Evolutionary conservation across 1,140 invertebrate genomes (phyloP).

Genomic region (Phthorimaea operculella): DNA sequence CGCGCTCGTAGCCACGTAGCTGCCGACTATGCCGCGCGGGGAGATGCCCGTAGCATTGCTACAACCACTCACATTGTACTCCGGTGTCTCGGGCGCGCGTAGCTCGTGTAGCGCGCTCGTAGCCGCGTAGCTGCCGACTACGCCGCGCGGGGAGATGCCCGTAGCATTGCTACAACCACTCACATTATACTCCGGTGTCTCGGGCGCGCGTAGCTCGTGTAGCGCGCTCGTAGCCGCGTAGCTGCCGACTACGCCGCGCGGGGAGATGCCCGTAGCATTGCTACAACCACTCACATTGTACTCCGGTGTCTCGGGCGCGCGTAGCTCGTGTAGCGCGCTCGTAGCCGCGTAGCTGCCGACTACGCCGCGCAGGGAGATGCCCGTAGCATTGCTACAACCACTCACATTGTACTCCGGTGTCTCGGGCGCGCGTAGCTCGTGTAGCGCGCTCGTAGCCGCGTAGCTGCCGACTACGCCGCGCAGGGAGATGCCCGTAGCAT

Average conservation of each 20-base stretch:
- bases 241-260: constrained; percentile 38
- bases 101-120: constrained; percentile 1
- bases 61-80: no score
- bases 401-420: no score
- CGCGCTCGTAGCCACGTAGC: no score
- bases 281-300: no score
- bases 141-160: no score
- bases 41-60: no score
- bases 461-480: constrained; percentile 45
- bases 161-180: no score
- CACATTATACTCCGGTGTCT: no score
- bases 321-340: constrained; percentile 21
- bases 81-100: no score
- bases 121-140: no score
- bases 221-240: constrained; percentile 25
- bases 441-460: constrained; percentile 16
- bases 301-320: constrained; percentile 17
- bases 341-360: constrained; percentile 33
- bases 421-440: constrained; percentile 24
- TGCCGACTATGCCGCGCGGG: no score
- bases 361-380: constrained; percentile 30
- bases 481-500: constrained; percentile 15
- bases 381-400: constrained; percentile 8
- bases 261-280: constrained; percentile 15
- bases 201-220: constrained; percentile 25